phyloP scores from a whole-genome alignment of 1,140 invertebrate species.

The Drosophila sechellia region DNA sequence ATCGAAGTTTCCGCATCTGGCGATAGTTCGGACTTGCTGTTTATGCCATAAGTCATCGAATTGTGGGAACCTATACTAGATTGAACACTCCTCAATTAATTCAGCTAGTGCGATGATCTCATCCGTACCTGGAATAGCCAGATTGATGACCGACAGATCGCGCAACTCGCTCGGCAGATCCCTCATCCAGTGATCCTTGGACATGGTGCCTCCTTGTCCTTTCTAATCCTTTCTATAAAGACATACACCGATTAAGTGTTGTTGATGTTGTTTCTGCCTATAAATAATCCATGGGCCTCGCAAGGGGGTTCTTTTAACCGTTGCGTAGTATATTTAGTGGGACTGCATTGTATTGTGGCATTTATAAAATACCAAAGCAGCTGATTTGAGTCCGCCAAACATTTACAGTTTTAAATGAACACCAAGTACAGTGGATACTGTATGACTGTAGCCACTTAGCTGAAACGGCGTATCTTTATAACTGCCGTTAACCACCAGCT shows the following conservation, averaged over 20 bases:
- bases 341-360: background rate
- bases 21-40: slow-evolving; percentile 86
- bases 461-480: too few species aligned
- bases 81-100: slow-evolving; percentile 27
- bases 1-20: slow-evolving; percentile 89
- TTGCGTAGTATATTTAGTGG: background rate
- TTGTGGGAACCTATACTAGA: slow-evolving; percentile 90
- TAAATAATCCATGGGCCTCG: background rate
- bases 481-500: too few species aligned
- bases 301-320: background rate
- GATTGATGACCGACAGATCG: slow-evolving; percentile 87
- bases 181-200: slow-evolving; percentile 89
- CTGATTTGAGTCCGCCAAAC: background rate
- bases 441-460: too few species aligned
- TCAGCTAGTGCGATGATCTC: slow-evolving; percentile 43
- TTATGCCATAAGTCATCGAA: slow-evolving; percentile 91
- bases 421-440: background rate
- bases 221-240: background rate
- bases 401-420: background rate
- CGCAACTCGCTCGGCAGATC: slow-evolving; percentile 87
- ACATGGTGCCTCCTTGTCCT: slow-evolving; percentile 33
- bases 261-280: background rate
- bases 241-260: background rate
- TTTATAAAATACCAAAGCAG: background rate
- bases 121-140: slow-evolving; percentile 90